Base-by-base conservation (phyloP, 2,797 vertebrate genomes). In the Carcharodon carcharias region DNA sequence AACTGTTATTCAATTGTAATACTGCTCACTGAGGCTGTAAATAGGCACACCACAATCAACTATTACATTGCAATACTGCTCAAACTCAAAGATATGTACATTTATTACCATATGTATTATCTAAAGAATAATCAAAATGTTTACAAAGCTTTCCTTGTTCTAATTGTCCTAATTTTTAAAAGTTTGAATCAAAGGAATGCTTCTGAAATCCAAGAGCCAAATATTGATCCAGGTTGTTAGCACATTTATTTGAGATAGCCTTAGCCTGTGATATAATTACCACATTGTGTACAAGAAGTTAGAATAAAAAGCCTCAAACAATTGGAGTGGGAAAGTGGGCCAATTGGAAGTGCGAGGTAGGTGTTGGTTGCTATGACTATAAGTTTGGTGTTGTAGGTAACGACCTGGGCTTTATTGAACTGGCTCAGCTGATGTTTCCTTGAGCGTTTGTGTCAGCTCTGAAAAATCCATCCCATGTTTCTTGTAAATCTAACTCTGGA, bases 301-400 rank as follows among this genome's bases (percentile, higher is more conserved):
- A 67, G 65, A 67, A 67, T 88, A 56, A 88, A 26, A 40, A 28
- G 4, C 50, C 26, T 67, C 26, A 56, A 88, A 88, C 45, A 91
- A 35, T 61, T 63, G 58, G 8, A n/a, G 58, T 12, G 14, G 89
- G 35, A 63, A 3, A 93, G 65, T 67, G 65, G 14, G 65, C 65
- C 16, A 67, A 67, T 0, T 12, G 61, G 14, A 65, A 40, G 50
- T 28, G 18, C 8, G 8, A 28, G 58, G 89, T 12, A 26, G 3
- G 31, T 92, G 89, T 61, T 63, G 89, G 89, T 93, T 93, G 91
- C 91, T 93, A 40, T n/a, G 89, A 93, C 58, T 93, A 21, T 26
- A 61, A 35, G 89, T 61, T 35, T 61, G 89, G 58, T 93, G 91
- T 93, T 93, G 56, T 93, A 63, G 58, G 31, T 92, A 92, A 18